Conservation (phyloP, 2,888 invertebrate species). For the Oscheius sp. region DNA sequence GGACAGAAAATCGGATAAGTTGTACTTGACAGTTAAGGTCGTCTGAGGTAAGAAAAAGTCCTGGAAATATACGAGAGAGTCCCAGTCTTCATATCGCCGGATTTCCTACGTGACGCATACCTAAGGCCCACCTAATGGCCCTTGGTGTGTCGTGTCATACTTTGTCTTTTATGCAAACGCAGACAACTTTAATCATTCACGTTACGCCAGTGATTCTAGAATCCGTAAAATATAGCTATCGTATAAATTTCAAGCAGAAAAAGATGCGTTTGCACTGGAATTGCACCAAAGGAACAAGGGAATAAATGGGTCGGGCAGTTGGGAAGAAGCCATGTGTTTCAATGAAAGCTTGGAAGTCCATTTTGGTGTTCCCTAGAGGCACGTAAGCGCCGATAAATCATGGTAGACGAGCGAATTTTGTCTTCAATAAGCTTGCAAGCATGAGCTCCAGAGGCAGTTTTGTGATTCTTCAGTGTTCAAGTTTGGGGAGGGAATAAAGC, state of each 20-base stretch:
- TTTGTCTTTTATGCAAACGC: constrained; percentile 29
- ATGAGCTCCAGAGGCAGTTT: neutral
- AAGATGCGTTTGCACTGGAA: neutral
- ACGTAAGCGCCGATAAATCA: constrained; percentile 37
- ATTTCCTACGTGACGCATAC: constrained; percentile 34
- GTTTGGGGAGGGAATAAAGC: neutral
- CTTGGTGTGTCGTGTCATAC: constrained; percentile 23
- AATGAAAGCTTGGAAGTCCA: constrained; percentile 31
- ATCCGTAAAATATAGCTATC: neutral
- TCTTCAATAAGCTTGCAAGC: constrained; percentile 27
- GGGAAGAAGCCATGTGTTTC: constrained; percentile 33
- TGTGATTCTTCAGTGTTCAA: neutral
- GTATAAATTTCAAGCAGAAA: neutral
- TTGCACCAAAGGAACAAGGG: neutral
- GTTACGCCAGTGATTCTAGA: neutral
- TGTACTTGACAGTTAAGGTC: too few relatives aligned
- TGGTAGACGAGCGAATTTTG: constrained; percentile 24
- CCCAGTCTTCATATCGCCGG: constrained; percentile 10
- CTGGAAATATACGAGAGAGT: too few relatives aligned
- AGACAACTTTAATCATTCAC: constrained; percentile 24
- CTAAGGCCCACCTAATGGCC: constrained; percentile 17
- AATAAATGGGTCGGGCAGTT: neutral
- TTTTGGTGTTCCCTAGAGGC: constrained; percentile 34
- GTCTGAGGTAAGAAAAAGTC: too few relatives aligned
- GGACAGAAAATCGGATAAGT: too few relatives aligned